A percentile compares a stretch with the other conserved stretches of the same genome.
Evolutionary conservation across 2,888 invertebrate species (phyloP).

Genomic region (Phortica okadai): DNA sequence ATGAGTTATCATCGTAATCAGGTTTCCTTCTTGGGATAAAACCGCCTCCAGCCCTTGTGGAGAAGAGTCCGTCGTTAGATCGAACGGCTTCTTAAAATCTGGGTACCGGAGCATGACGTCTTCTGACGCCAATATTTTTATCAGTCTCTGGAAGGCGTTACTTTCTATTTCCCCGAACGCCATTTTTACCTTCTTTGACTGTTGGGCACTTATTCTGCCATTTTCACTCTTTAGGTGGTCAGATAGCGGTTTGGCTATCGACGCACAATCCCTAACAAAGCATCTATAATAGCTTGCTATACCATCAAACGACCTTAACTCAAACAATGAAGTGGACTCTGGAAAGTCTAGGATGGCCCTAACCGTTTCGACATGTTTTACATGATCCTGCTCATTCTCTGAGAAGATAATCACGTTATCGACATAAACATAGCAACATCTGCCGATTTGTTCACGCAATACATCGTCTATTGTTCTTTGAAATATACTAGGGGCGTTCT

Average conservation of each 20-base stretch:
- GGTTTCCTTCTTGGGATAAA: slow-evolving; percentile 55
- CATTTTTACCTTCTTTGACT: slow-evolving; percentile 27
- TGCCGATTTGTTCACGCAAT: slow-evolving; percentile 44
- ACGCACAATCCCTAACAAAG: background rate
- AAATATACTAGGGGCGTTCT: slow-evolving; percentile 73
- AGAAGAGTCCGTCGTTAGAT: slow-evolving; percentile 60
- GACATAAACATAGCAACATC: slow-evolving; percentile 39
- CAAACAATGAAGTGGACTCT: background rate
- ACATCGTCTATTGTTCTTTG: slow-evolving; percentile 48
- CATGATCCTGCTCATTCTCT: slow-evolving; percentile 45
- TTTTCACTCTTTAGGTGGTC: slow-evolving; percentile 24
- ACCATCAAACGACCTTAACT: background rate
- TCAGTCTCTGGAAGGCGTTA: slow-evolving; percentile 32
- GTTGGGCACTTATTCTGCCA: background rate
- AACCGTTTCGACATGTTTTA: slow-evolving; percentile 19
- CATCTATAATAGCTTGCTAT: background rate
- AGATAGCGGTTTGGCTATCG: background rate
- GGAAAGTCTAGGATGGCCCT: background rate
- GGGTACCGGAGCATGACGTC: slow-evolving; percentile 38
- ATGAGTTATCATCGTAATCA: slow-evolving; percentile 36
- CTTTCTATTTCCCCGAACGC: slow-evolving; percentile 30
- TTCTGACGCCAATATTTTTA: slow-evolving; percentile 28
- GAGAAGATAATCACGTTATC: slow-evolving; percentile 53
- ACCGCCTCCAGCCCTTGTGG: slow-evolving; percentile 58
- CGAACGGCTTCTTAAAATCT: slow-evolving; percentile 38